A percentile compares a stretch with the other conserved stretches of the same genome.
Conservation (phyloP, 2,113 vertebrate species). For the Bos taurus region ARS-UCD2.0 NC_037352.1:15006001-15006500, state of each 20-base stretch:
- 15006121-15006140: neutral
- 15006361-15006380: constrained; percentile 2
- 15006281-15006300: constrained; percentile 2
- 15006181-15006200: neutral
- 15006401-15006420: neutral
- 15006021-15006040: neutral
- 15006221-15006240: neutral
- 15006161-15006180: neutral
- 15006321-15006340: neutral
- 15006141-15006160: neutral
- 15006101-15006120: neutral
- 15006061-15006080: neutral
- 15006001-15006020: neutral
- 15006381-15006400: constrained; percentile 20
- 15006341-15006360: neutral
- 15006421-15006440: neutral
- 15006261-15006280: constrained; percentile 13
- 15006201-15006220: neutral
- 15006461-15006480: neutral
- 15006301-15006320: neutral
- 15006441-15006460: neutral
- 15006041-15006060: neutral
- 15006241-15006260: neutral
- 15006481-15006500: neutral
- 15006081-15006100: neutral